Conservation (phyloP, 1,140 invertebrate genomes). For the Drosophila tani region DNA sequence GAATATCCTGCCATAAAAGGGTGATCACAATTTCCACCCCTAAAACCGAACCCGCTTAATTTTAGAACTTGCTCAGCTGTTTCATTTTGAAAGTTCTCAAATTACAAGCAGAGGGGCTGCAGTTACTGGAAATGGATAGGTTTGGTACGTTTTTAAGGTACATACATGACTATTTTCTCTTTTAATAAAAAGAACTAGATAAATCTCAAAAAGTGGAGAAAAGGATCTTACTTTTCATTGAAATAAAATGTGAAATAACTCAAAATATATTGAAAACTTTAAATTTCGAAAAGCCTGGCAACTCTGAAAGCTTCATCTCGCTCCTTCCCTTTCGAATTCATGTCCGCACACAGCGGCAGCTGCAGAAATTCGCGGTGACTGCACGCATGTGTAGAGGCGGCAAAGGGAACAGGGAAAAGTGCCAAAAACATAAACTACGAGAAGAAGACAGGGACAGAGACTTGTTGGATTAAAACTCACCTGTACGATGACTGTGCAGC, state of each 20-base stretch:
- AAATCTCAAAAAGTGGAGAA: background rate
- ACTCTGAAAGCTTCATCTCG: slow-evolving; percentile 33
- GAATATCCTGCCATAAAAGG: slow-evolving; percentile 26
- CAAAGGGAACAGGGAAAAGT: slow-evolving; percentile 17
- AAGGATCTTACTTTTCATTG: no score
- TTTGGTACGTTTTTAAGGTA: background rate
- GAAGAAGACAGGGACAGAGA: background rate
- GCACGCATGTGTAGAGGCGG: slow-evolving; percentile 41
- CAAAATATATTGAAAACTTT: background rate
- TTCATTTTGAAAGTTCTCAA: slow-evolving; percentile 40
- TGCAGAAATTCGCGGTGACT: slow-evolving; percentile 43
- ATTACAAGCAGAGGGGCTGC: slow-evolving; percentile 42
- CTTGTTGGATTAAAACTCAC: slow-evolving; percentile 54
- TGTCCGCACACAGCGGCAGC: slow-evolving; percentile 15
- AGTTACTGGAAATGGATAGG: background rate
- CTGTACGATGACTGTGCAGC: slow-evolving; percentile 79
- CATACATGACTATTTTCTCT: background rate
- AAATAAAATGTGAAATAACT: background rate
- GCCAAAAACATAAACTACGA: slow-evolving; percentile 38
- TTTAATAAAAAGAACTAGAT: no score
- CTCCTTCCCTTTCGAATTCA: slow-evolving; percentile 6
- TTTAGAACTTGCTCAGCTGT: slow-evolving; percentile 59
- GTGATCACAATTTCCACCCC: slow-evolving; percentile 43
- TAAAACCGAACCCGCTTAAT: slow-evolving; percentile 40
- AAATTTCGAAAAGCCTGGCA: slow-evolving; percentile 42